Base-by-base conservation (phyloP, 92 coral and sea anemone species). In the Palythoa grandis region DNA sequence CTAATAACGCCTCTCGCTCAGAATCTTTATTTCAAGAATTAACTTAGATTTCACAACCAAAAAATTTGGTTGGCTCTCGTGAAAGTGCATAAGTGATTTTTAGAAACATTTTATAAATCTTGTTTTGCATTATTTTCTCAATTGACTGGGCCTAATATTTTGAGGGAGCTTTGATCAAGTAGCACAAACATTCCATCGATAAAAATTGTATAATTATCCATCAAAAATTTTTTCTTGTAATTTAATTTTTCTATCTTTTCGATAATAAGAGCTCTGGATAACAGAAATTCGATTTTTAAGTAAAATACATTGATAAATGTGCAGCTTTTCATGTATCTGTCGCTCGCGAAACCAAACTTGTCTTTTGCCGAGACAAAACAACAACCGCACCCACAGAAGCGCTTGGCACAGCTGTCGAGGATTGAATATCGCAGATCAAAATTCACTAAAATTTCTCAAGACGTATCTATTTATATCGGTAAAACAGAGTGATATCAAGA, bases 1-100 rank as follows among this genome's bases (percentile, higher is more conserved):
- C 66, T 66, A 80, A 80, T 80, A 80, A 80, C 85, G 85, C 85
- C 85, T 80, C 85, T 65, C 19, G 66, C 66, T 80, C 74, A 65
- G 85, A 66, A 66, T 80, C 40, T 80, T 73, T 52, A 20, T 80
- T 80, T 67, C 73, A 50, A 47, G 74, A 80, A 80, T 80, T 80
- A 80, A 47, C 85, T 24, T 43, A 48, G 43, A 47, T 50, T 76
- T 54, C 47, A 68, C 29, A 43, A 53, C 47, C 3, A 15, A 19
- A 80, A 70, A 80, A 23, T 25, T 80, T 80, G 56, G 39, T 53
- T 63, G 58, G 58, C 70, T 66, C 58, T 3, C 19, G 56, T 47
- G 9, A 52, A 66, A 80, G 60, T 7, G 7, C 60, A 22, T 37
- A 12, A 43, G 23, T 0, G 52, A 9, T 39, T 63, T 61, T 65